phyloP scores from a whole-genome alignment of 2,113 vertebrate genomes.

The Pluvialis apricaria region DNA sequence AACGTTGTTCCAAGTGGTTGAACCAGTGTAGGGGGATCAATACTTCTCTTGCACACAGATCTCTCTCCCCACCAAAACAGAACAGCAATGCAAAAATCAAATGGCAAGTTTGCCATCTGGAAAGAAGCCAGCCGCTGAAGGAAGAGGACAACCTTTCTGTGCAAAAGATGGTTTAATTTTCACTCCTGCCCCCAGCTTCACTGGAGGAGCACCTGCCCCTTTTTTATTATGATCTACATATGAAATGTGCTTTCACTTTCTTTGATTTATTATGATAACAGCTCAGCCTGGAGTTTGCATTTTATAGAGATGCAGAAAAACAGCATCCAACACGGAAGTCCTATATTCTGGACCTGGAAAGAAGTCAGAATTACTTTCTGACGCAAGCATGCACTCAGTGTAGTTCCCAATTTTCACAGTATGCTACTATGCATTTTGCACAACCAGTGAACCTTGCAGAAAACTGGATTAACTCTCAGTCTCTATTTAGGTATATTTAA shows the following conservation, averaged over 20 bases:
- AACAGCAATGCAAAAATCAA: no score
- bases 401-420: not conserved
- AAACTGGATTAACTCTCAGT: not conserved
- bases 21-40: no score
- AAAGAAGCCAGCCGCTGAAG: no score
- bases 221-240: not conserved
- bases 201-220: not conserved
- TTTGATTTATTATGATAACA: not conserved
- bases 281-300: not conserved
- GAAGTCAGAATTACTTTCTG: not conserved
- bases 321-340: not conserved
- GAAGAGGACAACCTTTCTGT: no score
- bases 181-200: not conserved
- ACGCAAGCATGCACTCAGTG: not conserved
- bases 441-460: not conserved
- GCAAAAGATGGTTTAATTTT: not conserved
- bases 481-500: not conserved
- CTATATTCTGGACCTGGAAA: not conserved
- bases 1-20: no score
- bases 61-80: no score
- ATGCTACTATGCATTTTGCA: not conserved
- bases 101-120: no score
- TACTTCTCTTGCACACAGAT: no score
- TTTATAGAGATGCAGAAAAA: not conserved
- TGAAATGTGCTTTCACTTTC: not conserved